Evolutionary conservation across 2,888 invertebrate genomes (phyloP).

Genomic region (Coenonympha glycerion): DNA sequence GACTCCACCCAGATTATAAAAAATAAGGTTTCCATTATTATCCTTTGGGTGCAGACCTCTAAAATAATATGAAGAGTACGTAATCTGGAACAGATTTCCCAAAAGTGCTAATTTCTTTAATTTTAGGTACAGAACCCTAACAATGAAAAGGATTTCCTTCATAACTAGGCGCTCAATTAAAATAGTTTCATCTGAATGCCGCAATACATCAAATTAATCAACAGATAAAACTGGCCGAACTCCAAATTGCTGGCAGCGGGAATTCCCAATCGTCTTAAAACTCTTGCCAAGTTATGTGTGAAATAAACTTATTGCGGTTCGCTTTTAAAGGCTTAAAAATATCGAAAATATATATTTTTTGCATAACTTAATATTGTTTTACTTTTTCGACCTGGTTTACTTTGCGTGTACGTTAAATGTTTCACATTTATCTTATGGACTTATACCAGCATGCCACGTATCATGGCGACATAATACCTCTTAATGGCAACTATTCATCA

Average conservation of each 20-base stretch:
- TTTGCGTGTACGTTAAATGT: no score
- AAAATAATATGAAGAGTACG: no score
- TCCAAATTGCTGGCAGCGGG: constrained; percentile 21
- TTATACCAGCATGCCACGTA: no score
- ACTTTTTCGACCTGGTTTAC: no score
- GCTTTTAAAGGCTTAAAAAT: background rate
- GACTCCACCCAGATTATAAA: no score
- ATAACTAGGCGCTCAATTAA: constrained; percentile 27
- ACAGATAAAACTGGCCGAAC: constrained; percentile 23
- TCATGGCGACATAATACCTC: no score
- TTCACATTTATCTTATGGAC: no score
- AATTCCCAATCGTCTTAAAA: constrained; percentile 22
- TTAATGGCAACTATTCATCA: no score
- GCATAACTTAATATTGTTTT: no score
- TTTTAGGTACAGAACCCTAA: background rate
- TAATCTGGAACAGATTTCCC: no score
- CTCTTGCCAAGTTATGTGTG: constrained; percentile 22
- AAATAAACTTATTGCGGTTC: constrained; percentile 11
- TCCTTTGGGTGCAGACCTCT: no score
- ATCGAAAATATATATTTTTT: background rate
- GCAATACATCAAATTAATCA: constrained; percentile 30
- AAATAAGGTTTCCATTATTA: no score
- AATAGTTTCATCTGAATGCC: constrained; percentile 25
- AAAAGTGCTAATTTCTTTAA: background rate
- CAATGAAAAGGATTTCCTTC: constrained; percentile 14